A percentile compares a stretch with the other conserved stretches of the same genome.
phyloP scores from a whole-genome alignment of 2,888 invertebrate species.

The Rhagium mordax region DNA sequence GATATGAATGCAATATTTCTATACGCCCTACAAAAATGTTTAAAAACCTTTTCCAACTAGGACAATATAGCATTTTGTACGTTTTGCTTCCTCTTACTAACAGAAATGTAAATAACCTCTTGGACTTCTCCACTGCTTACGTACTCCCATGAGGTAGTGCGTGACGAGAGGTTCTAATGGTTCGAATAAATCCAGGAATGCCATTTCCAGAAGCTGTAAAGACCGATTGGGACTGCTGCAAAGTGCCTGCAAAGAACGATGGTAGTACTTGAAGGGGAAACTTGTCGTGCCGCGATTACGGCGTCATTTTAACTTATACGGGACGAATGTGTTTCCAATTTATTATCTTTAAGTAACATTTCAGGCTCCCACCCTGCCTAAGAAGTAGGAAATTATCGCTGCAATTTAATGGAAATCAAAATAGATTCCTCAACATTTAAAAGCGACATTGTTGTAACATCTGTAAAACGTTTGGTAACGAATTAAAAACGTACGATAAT shows the following conservation, averaged over 20 bases:
- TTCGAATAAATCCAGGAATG: constrained; percentile 46
- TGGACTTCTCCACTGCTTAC: constrained; percentile 9
- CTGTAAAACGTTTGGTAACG: too few species aligned
- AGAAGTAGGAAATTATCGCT: too few species aligned
- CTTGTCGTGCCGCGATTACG: constrained; percentile 28
- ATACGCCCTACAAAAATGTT: too few species aligned
- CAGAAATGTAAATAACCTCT: background rate
- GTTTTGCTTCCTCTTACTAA: background rate
- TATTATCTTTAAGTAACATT: background rate
- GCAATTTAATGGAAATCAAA: too few species aligned
- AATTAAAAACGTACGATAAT: too few species aligned
- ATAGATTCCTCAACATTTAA: too few species aligned
- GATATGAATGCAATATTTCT: too few species aligned
- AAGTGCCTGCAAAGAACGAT: constrained; percentile 46
- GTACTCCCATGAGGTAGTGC: constrained; percentile 37
- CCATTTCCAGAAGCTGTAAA: constrained; percentile 51
- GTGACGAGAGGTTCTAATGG: constrained; percentile 49
- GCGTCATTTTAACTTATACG: background rate
- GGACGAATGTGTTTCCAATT: background rate
- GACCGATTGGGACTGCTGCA: constrained; percentile 43
- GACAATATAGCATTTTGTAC: too few species aligned
- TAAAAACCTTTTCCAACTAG: too few species aligned
- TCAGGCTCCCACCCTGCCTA: too few species aligned
- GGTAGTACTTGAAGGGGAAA: constrained; percentile 31
- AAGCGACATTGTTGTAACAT: too few species aligned